A percentile compares a stretch with the other conserved stretches of the same genome.
phyloP scores from a whole-genome alignment of 2,888 invertebrate species.

The Dryobota labecula region DNA sequence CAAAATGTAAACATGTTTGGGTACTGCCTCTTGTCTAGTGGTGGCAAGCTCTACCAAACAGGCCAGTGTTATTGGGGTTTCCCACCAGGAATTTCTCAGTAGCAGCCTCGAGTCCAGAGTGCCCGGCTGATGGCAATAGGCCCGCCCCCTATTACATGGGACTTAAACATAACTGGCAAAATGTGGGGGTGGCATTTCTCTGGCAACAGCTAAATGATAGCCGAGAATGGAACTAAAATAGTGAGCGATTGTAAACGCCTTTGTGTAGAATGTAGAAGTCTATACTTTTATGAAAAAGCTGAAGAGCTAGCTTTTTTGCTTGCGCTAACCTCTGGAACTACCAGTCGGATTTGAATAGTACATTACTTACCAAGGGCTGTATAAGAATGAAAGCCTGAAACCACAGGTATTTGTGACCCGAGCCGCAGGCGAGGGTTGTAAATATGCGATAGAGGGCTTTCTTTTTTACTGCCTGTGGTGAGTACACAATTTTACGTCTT shows the following conservation, averaged over 20 bases:
- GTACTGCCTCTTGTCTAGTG: neutral
- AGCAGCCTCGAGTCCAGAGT: neutral
- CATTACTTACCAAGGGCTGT: too few relatives aligned
- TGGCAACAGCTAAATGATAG: neutral
- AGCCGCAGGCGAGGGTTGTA: too few relatives aligned
- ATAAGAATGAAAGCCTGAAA: too few relatives aligned
- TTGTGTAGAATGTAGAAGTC: neutral
- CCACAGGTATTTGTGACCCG: too few relatives aligned
- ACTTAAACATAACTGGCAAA: neutral
- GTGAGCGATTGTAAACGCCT: neutral
- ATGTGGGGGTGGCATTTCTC: neutral
- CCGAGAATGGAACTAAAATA: neutral
- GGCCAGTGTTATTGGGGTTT: neutral
- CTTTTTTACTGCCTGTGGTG: too few relatives aligned
- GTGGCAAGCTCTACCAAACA: neutral
- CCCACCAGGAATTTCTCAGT: neutral
- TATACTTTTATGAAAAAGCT: too few relatives aligned
- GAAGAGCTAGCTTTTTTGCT: too few relatives aligned
- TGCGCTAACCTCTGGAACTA: neutral
- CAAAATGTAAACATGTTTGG: conserved; percentile 1
- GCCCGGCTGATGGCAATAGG: neutral
- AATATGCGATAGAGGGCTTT: too few relatives aligned
- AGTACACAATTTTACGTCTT: too few relatives aligned
- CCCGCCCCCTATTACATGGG: neutral
- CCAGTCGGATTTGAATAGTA: fast-evolving